A percentile compares a stretch with the other conserved stretches of the same genome.
phyloP scores from a whole-genome alignment of 2,888 invertebrate species.

The Marronus borbonicus region DNA sequence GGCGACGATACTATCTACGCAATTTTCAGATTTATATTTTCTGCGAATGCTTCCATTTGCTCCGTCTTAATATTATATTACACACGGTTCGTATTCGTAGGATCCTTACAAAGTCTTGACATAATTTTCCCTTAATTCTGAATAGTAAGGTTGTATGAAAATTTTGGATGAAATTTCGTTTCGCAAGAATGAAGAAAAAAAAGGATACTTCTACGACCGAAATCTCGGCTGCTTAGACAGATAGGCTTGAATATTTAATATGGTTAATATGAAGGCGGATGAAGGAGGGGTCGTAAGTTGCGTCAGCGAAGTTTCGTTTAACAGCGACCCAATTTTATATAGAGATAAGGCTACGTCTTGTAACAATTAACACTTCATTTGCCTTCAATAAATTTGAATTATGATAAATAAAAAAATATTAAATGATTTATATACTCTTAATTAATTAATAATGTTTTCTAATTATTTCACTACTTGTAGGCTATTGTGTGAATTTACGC shows the following conservation, averaged over 20 bases:
- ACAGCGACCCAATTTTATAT: conserved; percentile 35
- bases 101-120: conserved; percentile 34
- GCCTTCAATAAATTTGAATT: background rate
- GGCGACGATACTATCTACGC: background rate
- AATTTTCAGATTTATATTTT: conserved; percentile 31
- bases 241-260: conserved; percentile 48
- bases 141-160: conserved; percentile 18
- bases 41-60: conserved; percentile 35
- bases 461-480: background rate
- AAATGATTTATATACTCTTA: background rate
- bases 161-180: conserved; percentile 27
- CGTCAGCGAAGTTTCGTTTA: conserved; percentile 41
- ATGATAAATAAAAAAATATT: background rate
- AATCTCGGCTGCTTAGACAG: conserved; percentile 46
- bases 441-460: no score
- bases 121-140: conserved; percentile 37
- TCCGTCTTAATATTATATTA: conserved; percentile 38
- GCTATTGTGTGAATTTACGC: background rate
- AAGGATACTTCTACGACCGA: conserved; percentile 17
- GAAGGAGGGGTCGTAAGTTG: conserved; percentile 30
- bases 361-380: conserved; percentile 36
- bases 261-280: conserved; percentile 39
- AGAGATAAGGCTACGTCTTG: conserved; percentile 11
- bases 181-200: conserved; percentile 20
- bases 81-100: background rate